Evolutionary conservation across 2,888 invertebrate genomes (phyloP), one percentile per base, ranked within the genome.

Genomic region (Dicyrtomina minuta): DNA sequence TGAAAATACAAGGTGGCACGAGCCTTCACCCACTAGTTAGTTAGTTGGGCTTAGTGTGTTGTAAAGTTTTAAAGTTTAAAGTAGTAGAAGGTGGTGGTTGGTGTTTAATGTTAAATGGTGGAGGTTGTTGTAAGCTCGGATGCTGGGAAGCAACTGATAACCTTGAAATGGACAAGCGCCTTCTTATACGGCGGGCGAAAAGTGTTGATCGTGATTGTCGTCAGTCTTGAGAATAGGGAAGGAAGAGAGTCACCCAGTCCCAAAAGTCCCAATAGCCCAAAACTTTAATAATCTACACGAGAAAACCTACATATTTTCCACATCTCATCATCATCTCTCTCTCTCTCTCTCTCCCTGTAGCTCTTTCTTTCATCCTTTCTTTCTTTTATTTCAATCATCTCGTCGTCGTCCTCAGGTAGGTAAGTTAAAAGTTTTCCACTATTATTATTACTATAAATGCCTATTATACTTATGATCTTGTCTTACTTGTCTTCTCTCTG

Each of bases 131-230:
- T 12, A n/a, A 41, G 20, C 39, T 61, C 61, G 61, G 61, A 61
- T 60, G 62, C 62, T 62, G 49, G 27, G 53, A 51, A 41, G 64
- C 51, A 24, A 64, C 64, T 64, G 64, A 13, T 53, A 64, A 64
- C 64, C 64, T 64, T 64, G 64, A 64, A 53, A 51, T 39, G 64
- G 24, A 17, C n/a, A 15, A n/a, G 51, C 1, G 53, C 15, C 53
- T 17, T 64, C 64, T 64, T 64, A 64, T 64, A 64, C 10, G 60
- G 53, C 53, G 13, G 22, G 49, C 41, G 44, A 44, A 56, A 56
- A 56, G 5, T 24, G 24, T 46, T 20, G 33, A 26, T 62, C 62
- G 62, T 62, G 62, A 51, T 64, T 64, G 24, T 12, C 20, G n/a
- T 46, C 46, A 5, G 3, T 3, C 46, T 46, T 33, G 4, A 33